Evolutionary conservation across 2,797 vertebrate genomes (phyloP), one percentile per base, ranked within the genome.

Genomic region (Yasuhikotakia modesta): DNA sequence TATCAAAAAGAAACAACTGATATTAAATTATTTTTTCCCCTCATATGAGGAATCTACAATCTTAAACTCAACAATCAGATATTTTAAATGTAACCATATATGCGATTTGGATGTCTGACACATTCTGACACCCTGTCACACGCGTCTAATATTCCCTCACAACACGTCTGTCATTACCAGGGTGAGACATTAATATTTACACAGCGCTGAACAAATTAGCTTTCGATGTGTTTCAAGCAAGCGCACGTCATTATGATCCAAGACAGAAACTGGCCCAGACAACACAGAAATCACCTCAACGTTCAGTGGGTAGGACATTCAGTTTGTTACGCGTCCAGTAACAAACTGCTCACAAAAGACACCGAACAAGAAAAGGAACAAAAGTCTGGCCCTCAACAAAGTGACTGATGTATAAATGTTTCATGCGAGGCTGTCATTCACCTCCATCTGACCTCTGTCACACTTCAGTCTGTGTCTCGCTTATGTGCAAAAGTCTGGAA

Each of bases 391-490:
- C 84, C 82, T 83, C 82, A 75, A 80, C 76, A 85, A 80, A 85
- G 81, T 79, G 85, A 81, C 70, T 80, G 78, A 71, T 76, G 82
- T 78, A 89, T 84, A 83, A 88, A 87, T 83, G 81, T 87, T 82
- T 85, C 83, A 86, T 85, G 88, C 88, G 88, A 82, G 89, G 78
- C 76, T 79, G 65, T 80, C 82, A 81, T 84, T 91, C 84, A 89
- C 87, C 87, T 89, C 86, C 84, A 78, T 30, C 32, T 88, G 86
- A 93, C 90, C 90, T 90, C 88, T 87, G 88, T 85, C 87, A 85
- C 89, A 87, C 88, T 88, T 86, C 35, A 70, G 2, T 67, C 52
- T 60, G 35, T 48, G 55, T 67, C 50, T 67, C 10, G 5, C 52
- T 61, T 61, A 58, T 55, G 50, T 55, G 71, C 73, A 21, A n/a